These are phyloP conservation scores for Callorhinus ursinus DNA, from an alignment of 2,113 vertebrate genomes.

Conservation along the genomic window DNA sequence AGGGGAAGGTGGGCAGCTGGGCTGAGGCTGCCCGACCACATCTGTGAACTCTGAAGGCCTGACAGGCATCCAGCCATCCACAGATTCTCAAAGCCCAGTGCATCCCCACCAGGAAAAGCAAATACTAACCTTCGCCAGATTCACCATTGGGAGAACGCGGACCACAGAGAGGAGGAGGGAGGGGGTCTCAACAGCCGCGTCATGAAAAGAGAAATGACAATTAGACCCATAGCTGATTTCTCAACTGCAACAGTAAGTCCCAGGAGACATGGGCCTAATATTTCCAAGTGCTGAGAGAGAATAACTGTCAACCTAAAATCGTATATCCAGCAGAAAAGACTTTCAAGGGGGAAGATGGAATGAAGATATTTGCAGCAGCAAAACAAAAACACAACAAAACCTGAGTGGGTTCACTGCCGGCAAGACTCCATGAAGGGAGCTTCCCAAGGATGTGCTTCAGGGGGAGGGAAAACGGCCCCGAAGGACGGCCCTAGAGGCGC, in stretches of 20 bases:
- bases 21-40: not conserved
- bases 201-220: not conserved
- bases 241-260: not conserved
- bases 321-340: not conserved
- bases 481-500: not conserved
- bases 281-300: constrained; percentile 7
- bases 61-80: not conserved
- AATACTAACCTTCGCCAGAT: not conserved
- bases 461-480: not conserved
- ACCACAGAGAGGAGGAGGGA: not conserved
- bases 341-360: not conserved
- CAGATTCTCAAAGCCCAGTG: not conserved
- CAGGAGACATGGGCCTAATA: not conserved
- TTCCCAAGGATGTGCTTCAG: not conserved
- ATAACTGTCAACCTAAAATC: not conserved
- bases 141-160: rapidly evolving
- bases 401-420: not conserved
- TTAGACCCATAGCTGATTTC: not conserved
- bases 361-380: constrained; percentile 46
- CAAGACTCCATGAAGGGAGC: not conserved
- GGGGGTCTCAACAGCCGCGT: not conserved
- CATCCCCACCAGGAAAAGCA: not conserved
- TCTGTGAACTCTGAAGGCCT: not conserved
- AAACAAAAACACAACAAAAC: not conserved
- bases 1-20: not conserved